Percentiles rank a stretch among this genome's conserved stretches.
phyloP scores from a whole-genome alignment of 1,140 invertebrate species.

The Rhopalosiphum maidis region DNA sequence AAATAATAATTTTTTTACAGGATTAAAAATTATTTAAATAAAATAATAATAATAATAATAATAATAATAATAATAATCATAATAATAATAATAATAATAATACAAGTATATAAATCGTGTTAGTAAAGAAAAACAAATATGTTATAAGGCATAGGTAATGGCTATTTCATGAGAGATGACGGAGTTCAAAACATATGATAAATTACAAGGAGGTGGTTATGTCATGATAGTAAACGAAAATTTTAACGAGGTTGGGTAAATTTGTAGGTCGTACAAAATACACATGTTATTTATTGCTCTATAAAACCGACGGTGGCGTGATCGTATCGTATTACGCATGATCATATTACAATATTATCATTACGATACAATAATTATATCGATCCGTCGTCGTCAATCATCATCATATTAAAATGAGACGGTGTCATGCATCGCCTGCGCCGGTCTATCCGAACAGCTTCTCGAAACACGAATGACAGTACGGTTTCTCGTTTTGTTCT shows the following conservation, averaged over 20 bases:
- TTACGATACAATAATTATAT: background rate
- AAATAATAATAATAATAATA: slow-evolving; percentile 5
- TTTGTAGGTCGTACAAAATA: background rate
- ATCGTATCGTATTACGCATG: background rate
- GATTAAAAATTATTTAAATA: background rate
- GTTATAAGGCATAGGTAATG: background rate
- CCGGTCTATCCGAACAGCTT: slow-evolving; percentile 86
- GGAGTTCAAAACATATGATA: background rate
- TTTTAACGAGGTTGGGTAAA: background rate
- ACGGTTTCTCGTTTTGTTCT: slow-evolving; percentile 97
- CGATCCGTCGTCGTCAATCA: too few species aligned
- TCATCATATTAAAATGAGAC: too few species aligned
- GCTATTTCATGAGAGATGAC: background rate
- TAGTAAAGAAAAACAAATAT: slow-evolving; percentile 40
- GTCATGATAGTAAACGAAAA: background rate
- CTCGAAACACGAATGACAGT: slow-evolving; percentile 97
- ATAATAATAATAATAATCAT: too few species aligned
- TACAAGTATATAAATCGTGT: background rate
- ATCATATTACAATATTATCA: background rate
- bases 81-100: slow-evolving; percentile 17
- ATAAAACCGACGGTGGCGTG: background rate
- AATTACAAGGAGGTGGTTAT: background rate
- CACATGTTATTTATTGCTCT: background rate
- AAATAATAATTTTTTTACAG: background rate
- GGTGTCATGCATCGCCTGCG: too few species aligned